Percentiles rank a stretch among this genome's conserved stretches.
phyloP scores from a whole-genome alignment of 2,797 vertebrate genomes.

The Hydrolagus colliei region DNA sequence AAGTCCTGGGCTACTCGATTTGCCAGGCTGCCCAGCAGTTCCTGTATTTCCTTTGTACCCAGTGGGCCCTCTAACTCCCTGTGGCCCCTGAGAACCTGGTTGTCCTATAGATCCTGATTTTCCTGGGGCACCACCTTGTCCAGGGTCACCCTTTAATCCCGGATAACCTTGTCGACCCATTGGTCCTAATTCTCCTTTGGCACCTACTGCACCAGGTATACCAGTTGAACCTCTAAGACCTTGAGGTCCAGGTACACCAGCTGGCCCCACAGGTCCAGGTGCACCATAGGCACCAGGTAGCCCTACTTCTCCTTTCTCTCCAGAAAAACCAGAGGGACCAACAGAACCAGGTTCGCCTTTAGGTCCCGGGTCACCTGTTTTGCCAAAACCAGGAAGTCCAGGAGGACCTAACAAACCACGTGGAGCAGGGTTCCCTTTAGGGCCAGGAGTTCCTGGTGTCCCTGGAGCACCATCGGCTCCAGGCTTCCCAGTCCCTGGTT shows the following conservation, averaged over 20 bases:
- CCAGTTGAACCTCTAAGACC: slow-evolving; percentile 76
- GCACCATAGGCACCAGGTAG: slow-evolving; percentile 75
- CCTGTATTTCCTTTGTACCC: slow-evolving; percentile 81
- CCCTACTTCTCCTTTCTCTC: slow-evolving; percentile 83
- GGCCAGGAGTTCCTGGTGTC: slow-evolving; percentile 69
- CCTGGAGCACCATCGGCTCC: slow-evolving; percentile 85
- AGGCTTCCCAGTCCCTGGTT: slow-evolving; percentile 69
- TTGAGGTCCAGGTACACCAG: slow-evolving; percentile 69
- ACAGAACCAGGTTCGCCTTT: slow-evolving; percentile 79
- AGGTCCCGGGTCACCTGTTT: slow-evolving; percentile 77
- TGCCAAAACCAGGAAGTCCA: slow-evolving; percentile 83
- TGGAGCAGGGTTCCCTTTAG: slow-evolving; percentile 77
- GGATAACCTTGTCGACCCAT: slow-evolving; percentile 66
- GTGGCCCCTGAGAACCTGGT: slow-evolving; percentile 72
- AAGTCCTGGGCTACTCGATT: slow-evolving; percentile 70
- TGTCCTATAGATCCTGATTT: slow-evolving; percentile 84
- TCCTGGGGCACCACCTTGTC: slow-evolving; percentile 74
- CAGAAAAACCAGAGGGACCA: slow-evolving; percentile 71
- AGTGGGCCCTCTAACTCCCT: slow-evolving; percentile 69
- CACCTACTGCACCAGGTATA: slow-evolving; percentile 63
- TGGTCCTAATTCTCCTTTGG: slow-evolving; percentile 76
- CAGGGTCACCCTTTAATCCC: slow-evolving; percentile 82
- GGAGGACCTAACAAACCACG: slow-evolving; percentile 72
- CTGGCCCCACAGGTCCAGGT: slow-evolving; percentile 68
- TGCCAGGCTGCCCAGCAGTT: slow-evolving; percentile 66